Percentiles rank a stretch among this genome's conserved stretches.
Evolutionary conservation across 2,888 invertebrate species (phyloP).

Genomic region (Siphlonurus alternatus): DNA sequence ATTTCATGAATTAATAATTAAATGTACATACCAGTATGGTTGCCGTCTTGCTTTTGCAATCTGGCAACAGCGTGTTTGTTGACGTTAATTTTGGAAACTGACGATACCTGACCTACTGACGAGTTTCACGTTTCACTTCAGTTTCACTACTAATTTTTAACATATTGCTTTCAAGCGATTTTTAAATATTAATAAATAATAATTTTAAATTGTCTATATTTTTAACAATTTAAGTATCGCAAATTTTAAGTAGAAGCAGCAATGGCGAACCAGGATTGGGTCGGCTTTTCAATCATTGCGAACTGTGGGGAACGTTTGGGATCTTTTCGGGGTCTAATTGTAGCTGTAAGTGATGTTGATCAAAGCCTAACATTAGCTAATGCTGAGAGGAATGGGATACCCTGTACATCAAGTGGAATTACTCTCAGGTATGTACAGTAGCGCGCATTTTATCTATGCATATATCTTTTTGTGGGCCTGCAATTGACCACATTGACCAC

Average conservation of each 20-base stretch:
- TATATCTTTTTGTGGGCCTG: background rate
- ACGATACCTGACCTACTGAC: background rate
- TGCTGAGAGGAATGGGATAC: constrained; percentile 67
- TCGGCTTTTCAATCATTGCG: constrained; percentile 70
- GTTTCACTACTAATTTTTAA: too few relatives aligned
- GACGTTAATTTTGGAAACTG: background rate
- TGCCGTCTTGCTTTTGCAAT: background rate
- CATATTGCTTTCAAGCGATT: too few relatives aligned
- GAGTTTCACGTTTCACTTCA: background rate
- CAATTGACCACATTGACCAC: constrained; percentile 1
- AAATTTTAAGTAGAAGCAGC: too few relatives aligned
- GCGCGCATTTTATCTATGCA: constrained; percentile 1
- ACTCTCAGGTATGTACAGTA: constrained; percentile 36
- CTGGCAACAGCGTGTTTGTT: background rate
- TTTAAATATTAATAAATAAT: too few relatives aligned
- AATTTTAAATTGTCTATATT: too few relatives aligned
- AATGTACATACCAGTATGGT: too few relatives aligned
- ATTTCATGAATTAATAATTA: too few relatives aligned
- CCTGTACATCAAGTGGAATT: constrained; percentile 39
- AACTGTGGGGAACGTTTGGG: constrained; percentile 62
- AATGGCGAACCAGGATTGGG: constrained; percentile 27
- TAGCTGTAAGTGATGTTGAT: constrained; percentile 48
- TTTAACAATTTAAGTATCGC: too few relatives aligned
- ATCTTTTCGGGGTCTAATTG: constrained; percentile 64
- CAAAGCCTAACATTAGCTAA: constrained; percentile 52